These are phyloP conservation scores for Leptinotarsa peninsularis DNA, from an alignment of 2,888 invertebrate genomes.

Conservation along the genomic window DNA sequence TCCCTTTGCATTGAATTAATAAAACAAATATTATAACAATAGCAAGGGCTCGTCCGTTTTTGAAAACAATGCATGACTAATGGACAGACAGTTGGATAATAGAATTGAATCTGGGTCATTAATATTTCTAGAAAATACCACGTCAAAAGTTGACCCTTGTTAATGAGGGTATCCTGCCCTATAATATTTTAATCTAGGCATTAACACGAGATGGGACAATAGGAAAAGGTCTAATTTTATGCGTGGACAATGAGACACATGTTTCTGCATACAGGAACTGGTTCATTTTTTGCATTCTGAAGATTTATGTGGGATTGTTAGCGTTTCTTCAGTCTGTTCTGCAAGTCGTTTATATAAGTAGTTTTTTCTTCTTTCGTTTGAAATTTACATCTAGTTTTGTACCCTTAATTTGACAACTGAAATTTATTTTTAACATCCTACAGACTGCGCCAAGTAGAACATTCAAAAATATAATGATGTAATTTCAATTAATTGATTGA, in stretches of 20 bases:
- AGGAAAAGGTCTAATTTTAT: conserved; percentile 50
- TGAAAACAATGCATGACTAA: conserved; percentile 65
- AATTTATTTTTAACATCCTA: background rate
- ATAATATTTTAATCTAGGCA: conserved; percentile 53
- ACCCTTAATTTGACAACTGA: background rate
- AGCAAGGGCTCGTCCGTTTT: conserved; percentile 50
- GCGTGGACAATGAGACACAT: conserved; percentile 51
- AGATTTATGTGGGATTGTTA: conserved; percentile 30
- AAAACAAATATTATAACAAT: conserved; percentile 51
- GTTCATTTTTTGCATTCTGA: conserved; percentile 46
- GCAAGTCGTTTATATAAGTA: background rate
- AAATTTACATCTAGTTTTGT: no score
- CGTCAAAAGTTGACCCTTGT: conserved; percentile 62
- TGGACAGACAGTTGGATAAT: conserved; percentile 60
- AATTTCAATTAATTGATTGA: no score
- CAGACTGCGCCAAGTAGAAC: background rate
- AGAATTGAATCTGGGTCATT: conserved; percentile 57
- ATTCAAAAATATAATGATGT: no score
- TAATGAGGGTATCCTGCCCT: conserved; percentile 62
- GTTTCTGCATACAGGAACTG: conserved; percentile 45
- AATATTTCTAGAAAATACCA: conserved; percentile 55
- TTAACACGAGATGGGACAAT: conserved; percentile 49
- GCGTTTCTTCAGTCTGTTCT: conserved; percentile 9
- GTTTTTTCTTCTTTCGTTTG: no score
- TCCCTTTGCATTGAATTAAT: conserved; percentile 48